Base-by-base conservation (phyloP, 2,888 invertebrate species). In the Drosophila atripex region DNA sequence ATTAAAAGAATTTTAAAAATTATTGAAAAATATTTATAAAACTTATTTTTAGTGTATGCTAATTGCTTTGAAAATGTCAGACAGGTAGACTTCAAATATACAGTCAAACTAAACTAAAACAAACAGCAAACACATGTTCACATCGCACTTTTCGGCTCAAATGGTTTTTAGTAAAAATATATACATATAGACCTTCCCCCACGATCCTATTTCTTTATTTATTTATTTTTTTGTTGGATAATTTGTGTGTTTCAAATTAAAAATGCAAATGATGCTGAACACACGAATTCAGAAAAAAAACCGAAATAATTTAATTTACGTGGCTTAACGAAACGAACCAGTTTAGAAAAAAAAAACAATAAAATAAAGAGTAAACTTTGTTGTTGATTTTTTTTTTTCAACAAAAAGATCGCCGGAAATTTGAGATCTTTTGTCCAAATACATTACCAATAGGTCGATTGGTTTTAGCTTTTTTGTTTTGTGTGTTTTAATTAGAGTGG, bases 401-500 rank as follows among this genome's bases (percentile, higher is more conserved):
- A 61, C 47, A 61, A 71, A 71, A 70, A 61, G 71, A 54, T 54
- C 73, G 77, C 80, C 80, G 80, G 80, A 85, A 72, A 70, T 65
- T 78, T 77, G 66, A 69, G 85, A 84, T 71, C 77, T 71, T 73
- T 74, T 74, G 56, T 71, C 23, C 80, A 28, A 61, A 75, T 65
- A 76, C 60, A 77, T 76, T 64, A 66, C 74, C 56, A 68, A 77
- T 73, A 65, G 72, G 57, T 70, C 38, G 63, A 45, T 63, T 8
- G 59, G 53, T 59, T 55, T 58, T 58, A 49, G 66, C 65, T 71
- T 77, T 55, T 58, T 61, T 53, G 66, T 68, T 69, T 77, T 71
- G 79, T 84, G 76, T 78, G 73, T 88, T 88, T 80, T 84, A 88
- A 88, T 86, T 78, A 76, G 78, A 82, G 76, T 82, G 77, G 76